Conservation (phyloP, 2,113 vertebrate species). For the Cercopithecus mona region DNA sequence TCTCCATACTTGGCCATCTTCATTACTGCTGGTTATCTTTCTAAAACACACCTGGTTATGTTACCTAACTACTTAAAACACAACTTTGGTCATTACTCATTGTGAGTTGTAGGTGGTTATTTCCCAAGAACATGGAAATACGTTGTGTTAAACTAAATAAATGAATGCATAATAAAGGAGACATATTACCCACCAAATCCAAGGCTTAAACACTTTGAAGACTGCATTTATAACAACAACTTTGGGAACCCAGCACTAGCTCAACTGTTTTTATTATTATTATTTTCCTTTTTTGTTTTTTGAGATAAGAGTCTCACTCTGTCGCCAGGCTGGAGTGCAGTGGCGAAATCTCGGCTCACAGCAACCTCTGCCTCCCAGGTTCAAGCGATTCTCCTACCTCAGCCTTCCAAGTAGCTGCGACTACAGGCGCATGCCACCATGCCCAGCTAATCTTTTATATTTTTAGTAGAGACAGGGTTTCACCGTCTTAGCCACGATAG, state of each 20-base stretch:
- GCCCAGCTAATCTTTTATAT: no score
- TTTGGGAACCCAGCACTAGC: neutral
- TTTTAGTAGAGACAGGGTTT: no score
- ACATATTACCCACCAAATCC: neutral
- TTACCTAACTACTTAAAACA: neutral
- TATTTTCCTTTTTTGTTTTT: no score
- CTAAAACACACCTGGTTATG: neutral
- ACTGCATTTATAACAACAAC: neutral
- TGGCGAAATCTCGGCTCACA: no score
- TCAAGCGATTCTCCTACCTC: no score
- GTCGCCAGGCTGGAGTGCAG: no score
- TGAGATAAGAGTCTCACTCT: no score
- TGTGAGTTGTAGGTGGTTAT: neutral
- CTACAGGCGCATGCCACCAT: no score
- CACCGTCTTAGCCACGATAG: no score
- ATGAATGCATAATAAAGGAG: neutral
- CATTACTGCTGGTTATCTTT: neutral
- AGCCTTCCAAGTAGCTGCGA: no score
- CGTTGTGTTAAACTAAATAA: constrained; percentile 11
- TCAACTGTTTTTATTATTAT: neutral
- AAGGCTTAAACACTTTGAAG: neutral
- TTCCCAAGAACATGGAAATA: neutral
- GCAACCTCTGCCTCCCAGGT: no score
- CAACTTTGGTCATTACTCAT: neutral
- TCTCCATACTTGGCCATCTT: neutral